phyloP scores from a whole-genome alignment of 1,140 invertebrate species.

The Zaprionus taronus region DNA sequence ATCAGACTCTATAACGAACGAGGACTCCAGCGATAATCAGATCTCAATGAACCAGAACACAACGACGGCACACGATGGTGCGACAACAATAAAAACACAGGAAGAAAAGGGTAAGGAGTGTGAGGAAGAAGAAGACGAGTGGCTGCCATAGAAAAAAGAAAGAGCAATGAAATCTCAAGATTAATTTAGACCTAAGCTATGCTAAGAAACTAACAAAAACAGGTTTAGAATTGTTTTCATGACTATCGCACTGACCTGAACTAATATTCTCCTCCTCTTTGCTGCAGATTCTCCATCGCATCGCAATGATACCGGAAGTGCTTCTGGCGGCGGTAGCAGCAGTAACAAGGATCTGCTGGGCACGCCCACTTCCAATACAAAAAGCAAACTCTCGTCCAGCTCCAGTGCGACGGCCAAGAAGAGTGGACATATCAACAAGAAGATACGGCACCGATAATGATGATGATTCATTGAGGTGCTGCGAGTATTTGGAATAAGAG shows the following conservation, averaged over 20 bases:
- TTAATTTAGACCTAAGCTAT: background rate
- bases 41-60: slow-evolving; percentile 87
- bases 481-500: slow-evolving; percentile 6
- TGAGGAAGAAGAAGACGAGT: background rate
- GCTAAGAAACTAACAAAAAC: background rate
- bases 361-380: slow-evolving; percentile 75
- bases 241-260: background rate
- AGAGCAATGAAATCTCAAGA: background rate
- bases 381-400: slow-evolving; percentile 71
- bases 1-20: slow-evolving; percentile 94
- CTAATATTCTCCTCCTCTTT: background rate
- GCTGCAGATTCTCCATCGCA: slow-evolving; percentile 63
- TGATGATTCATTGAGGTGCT: background rate
- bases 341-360: slow-evolving; percentile 58
- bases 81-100: slow-evolving; percentile 87
- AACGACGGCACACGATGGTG: slow-evolving; percentile 87
- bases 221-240: slow-evolving; percentile 7
- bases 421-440: slow-evolving; percentile 73
- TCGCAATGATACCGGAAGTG: slow-evolving; percentile 49
- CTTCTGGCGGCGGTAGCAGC: slow-evolving; percentile 9
- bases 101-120: slow-evolving; percentile 83
- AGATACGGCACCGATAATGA: slow-evolving; percentile 81
- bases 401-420: slow-evolving; percentile 79
- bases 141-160: background rate
- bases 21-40: slow-evolving; percentile 90